phyloP scores from a whole-genome alignment of 2,797 vertebrate genomes.

The Neosalanx taihuensis region DNA sequence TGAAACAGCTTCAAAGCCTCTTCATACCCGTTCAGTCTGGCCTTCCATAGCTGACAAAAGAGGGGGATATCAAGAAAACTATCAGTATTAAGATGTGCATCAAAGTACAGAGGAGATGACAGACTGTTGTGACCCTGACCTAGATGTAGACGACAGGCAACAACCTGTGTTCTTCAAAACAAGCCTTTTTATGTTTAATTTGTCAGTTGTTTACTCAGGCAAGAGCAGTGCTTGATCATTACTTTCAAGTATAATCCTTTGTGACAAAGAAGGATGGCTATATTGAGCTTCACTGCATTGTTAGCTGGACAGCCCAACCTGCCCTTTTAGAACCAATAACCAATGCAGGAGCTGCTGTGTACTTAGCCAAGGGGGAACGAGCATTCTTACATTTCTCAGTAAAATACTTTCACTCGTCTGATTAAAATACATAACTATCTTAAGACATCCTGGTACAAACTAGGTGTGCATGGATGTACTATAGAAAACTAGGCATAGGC shows the following conservation, averaged over 20 bases:
- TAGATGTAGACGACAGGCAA: background rate
- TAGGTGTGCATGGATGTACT: too few species aligned
- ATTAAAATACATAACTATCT: background rate
- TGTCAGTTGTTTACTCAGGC: background rate
- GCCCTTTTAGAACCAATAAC: background rate
- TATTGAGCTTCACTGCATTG: background rate
- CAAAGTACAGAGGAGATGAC: background rate
- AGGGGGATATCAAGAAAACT: conserved; percentile 13
- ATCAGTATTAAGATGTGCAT: too few species aligned
- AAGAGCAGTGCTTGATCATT: background rate
- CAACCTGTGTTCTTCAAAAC: conserved; percentile 13
- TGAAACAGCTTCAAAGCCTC: conserved; percentile 94
- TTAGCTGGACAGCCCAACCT: background rate
- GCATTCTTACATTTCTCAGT: background rate
- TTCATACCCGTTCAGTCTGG: conserved; percentile 93
- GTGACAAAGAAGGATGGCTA: background rate
- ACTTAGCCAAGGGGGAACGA: too few species aligned
- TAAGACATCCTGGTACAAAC: too few species aligned
- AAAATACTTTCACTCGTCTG: background rate
- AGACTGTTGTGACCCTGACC: conserved; percentile 6
- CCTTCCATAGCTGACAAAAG: conserved; percentile 87
- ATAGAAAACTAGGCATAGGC: too few species aligned
- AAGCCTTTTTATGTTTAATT: background rate
- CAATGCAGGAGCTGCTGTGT: background rate
- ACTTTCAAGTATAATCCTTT: background rate